Evolutionary conservation across 2,797 vertebrate genomes (phyloP), one percentile per base, ranked within the genome.

Genomic region (Todus mexicanus): DNA sequence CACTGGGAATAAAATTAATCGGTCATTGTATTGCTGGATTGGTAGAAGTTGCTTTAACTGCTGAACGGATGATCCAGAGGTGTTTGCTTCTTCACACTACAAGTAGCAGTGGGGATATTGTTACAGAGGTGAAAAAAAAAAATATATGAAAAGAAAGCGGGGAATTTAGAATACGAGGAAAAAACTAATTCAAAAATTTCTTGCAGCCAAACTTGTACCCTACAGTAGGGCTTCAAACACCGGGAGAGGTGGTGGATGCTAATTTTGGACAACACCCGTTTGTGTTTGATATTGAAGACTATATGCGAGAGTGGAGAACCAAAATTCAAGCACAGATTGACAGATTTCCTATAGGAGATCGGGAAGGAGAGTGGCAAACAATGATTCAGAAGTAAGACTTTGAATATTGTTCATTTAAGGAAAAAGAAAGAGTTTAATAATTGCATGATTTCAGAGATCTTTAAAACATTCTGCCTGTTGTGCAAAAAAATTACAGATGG

Each of bases 201-300:
- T 97, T 98, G 82, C 97, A 98, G 98, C 98, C 98, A 94, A 98
- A 98, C 95, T 96, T 98, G 91, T 98, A 98, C 93, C 98, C 98
- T 77, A 98, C 98, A 59, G 98, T 98, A 97, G 98, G 98, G 79
- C 98, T 98, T 86, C 98, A 98, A 90, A 98, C 98, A 43, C 98
- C 98, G 78, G 98, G 98, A 97, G 98, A 98, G 95, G 98, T 98
- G 18, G 98, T 98, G 37, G 98, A 98, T 96, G 98, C 98, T 89
- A 98, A 98, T 96, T 98, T 98, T 96, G 98, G 98, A 80, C 98
- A 98, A 48, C 98, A 98, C 87, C 98, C 98, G 26, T 98, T 98
- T 86, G 98, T 98, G 45, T 98, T 98, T 97, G 98, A 98, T 81
- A 98, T 98, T 95, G 98, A 98, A 97, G 98, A 98, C 90, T 98